Base-by-base conservation (phyloP, 2,113 vertebrate genomes). In the Oncorhynchus mykiss region DNA sequence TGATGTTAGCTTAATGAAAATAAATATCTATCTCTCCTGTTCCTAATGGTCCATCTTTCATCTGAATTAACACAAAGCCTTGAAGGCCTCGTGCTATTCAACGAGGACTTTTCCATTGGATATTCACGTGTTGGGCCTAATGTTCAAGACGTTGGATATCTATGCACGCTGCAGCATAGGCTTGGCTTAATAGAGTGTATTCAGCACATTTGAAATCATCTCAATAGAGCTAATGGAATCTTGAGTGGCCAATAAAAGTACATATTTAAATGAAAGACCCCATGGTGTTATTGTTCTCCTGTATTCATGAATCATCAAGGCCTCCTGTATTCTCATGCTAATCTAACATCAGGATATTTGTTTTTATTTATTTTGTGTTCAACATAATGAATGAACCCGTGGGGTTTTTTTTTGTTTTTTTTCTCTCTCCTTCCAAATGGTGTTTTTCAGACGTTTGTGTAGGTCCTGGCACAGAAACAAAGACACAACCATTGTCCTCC, bases 401-500 rank as follows among this genome's bases (percentile, higher is more conserved):
- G 5, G 4, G 4, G 4, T 16, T 60, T 27, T 16, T 18, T 16
- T 60, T 27, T 16, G 1, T 22, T 51, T 54, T 54, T 34, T 8
- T n/a, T n/a, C n/a, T 7, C 0, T 0, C 51, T 54, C 51, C 16
- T 54, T 89, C 78, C 82, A 83, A 88, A 89, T 79, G 73, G 84
- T 76, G 90, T 86, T 86, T 89, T 89, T 88, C 73, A 85, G 85
- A 92, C 88, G 79, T 91, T 88, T 84, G 88, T 89, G 89, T 88
- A 86, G 89, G 85, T 87, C 82, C 90, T 90, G 90, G 92, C 90
- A 91, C 77, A 77, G 84, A 92, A 89, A 93, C 92, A 93, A 92
- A 93, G 88, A 91, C 85, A 72, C 86, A 87, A 5, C 82, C 82
- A 88, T 91, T 90, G 87, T 88, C 64, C 74, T 25, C 65, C 29